Evolutionary conservation across 2,113 vertebrate species (phyloP).

Genomic region (Istiophorus platypterus): DNA sequence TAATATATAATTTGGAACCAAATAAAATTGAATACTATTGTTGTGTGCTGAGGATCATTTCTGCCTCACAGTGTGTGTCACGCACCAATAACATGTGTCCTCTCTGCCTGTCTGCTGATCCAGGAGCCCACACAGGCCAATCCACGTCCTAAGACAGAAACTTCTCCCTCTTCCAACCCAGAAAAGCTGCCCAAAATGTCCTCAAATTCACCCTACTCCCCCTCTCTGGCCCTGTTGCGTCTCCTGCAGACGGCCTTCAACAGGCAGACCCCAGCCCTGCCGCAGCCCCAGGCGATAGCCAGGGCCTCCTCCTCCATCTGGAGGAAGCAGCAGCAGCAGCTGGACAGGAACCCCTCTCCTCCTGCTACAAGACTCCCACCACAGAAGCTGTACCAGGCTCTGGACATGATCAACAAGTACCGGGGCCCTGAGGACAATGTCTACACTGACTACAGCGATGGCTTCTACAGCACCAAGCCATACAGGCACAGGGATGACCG

Average conservation of each 20-base stretch:
- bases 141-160: conserved; percentile 60
- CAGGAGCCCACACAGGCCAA: conserved; percentile 85
- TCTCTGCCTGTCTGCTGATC: conserved; percentile 48
- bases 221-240: conserved; percentile 86
- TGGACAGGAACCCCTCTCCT: conserved; percentile 72
- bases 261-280: conserved; percentile 80
- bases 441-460: conserved; percentile 92
- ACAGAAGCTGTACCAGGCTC: conserved; percentile 89
- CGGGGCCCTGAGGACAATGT: conserved; percentile 86
- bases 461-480: conserved; percentile 91
- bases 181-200: conserved; percentile 68
- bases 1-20: not conserved
- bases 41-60: not conserved
- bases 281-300: conserved; percentile 55
- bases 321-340: conserved; percentile 68
- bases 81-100: not conserved
- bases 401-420: conserved; percentile 90
- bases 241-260: conserved; percentile 92
- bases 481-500: conserved; percentile 95
- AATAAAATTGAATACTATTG: not conserved
- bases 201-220: conserved; percentile 43
- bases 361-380: conserved; percentile 83
- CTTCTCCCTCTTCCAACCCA: conserved; percentile 42
- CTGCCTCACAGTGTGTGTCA: not conserved
- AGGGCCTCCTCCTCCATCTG: conserved; percentile 34